Conservation (phyloP, 2,888 invertebrate species). For the Ptilodon capucinus region DNA sequence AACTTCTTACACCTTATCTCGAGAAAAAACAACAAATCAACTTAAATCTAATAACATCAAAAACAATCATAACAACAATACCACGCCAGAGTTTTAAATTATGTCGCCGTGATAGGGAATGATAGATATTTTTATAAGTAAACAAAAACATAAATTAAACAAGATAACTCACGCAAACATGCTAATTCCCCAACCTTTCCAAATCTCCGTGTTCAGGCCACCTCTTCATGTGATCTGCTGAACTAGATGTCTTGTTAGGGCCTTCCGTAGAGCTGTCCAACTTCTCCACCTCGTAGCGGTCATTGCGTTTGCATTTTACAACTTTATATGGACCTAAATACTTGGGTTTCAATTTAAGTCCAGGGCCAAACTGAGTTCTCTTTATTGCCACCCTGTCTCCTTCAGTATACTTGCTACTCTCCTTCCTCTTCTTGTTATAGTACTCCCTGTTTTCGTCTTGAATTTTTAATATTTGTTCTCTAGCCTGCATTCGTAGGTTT, state of each 20-base stretch:
- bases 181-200: too few species aligned
- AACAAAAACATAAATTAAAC: too few species aligned
- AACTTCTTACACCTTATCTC: too few species aligned
- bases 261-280: not conserved
- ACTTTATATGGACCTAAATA: not conserved
- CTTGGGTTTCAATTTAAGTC: not conserved
- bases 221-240: not conserved
- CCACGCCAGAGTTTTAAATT: too few species aligned
- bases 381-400: not conserved
- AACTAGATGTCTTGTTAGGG: not conserved
- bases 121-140: too few species aligned
- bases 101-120: too few species aligned
- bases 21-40: too few species aligned
- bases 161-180: too few species aligned
- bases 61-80: too few species aligned
- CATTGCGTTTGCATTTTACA: not conserved
- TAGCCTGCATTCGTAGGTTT: slow-evolving; percentile 6
- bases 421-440: slow-evolving; percentile 1
- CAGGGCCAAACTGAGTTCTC: not conserved
- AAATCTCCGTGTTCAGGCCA: too few species aligned
- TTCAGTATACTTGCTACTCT: not conserved
- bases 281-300: not conserved
- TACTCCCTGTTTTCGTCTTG: slow-evolving; percentile 5
- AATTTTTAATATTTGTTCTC: slow-evolving; percentile 1
- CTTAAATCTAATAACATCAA: too few species aligned